Conservation (phyloP, 2,888 invertebrate species). For the Muscina levida region DNA sequence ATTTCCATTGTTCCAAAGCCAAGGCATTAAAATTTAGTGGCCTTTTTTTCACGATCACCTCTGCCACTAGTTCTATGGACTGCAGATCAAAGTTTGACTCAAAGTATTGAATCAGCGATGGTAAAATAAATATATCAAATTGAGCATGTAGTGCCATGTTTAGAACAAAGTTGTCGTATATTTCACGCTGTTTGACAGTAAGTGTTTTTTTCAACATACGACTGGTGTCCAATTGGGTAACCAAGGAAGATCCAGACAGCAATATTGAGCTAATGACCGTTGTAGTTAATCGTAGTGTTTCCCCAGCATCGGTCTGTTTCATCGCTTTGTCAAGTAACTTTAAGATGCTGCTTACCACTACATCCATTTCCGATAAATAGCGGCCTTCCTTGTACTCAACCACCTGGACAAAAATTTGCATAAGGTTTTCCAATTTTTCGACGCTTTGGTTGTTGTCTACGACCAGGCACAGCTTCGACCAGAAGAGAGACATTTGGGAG, state of each 20-base stretch:
- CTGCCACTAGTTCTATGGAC: conserved; percentile 83
- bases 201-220: conserved; percentile 85
- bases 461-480: conserved; percentile 81
- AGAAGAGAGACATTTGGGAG: conserved; percentile 85
- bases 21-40: conserved; percentile 84
- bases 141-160: conserved; percentile 84
- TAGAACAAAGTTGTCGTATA: conserved; percentile 85
- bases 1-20: conserved; percentile 83
- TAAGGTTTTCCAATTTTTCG: conserved; percentile 78
- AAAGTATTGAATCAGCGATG: conserved; percentile 84
- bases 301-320: conserved; percentile 39
- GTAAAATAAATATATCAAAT: conserved; percentile 87
- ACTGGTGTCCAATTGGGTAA: conserved; percentile 88
- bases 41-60: conserved; percentile 85
- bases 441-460: conserved; percentile 69
- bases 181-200: conserved; percentile 81
- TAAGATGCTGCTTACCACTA: conserved; percentile 82
- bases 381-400: conserved; percentile 85
- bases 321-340: conserved; percentile 69
- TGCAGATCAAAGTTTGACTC: conserved; percentile 81
- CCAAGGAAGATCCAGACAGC: conserved; percentile 83
- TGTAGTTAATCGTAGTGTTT: conserved; percentile 59
- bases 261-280: conserved; percentile 82
- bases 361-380: conserved; percentile 83
- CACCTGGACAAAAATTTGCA: conserved; percentile 83